A percentile compares a stretch with the other conserved stretches of the same genome.
These are phyloP conservation scores for Scolopax rusticola DNA, from an alignment of 2,797 vertebrate genomes.

Conservation along the genomic window DNA sequence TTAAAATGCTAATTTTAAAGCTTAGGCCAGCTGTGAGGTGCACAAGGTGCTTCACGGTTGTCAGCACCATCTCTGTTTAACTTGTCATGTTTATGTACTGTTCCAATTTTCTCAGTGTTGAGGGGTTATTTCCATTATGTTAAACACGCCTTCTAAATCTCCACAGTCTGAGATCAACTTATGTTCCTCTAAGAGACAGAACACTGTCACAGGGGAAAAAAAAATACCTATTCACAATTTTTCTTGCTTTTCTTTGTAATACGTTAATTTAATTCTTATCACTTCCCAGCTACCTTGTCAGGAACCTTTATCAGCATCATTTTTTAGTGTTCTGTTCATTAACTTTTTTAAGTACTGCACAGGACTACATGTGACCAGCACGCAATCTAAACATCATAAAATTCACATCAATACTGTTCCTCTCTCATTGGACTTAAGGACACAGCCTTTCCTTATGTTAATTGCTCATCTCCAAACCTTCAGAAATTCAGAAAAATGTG, in stretches of 20 bases:
- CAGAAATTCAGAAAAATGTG: not conserved
- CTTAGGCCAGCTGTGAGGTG: not conserved
- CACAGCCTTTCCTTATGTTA: not conserved
- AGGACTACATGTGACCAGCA: not conserved
- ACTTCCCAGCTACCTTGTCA: not conserved
- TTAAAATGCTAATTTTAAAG: not conserved
- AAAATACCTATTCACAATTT: not conserved
- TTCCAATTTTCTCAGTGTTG: constrained; percentile 38
- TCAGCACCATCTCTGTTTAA: constrained; percentile 53
- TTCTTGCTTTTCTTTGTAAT: constrained; percentile 5
- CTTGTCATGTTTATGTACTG: constrained; percentile 58
- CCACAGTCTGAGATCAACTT: constrained; percentile 32
- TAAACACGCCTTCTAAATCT: constrained; percentile 28
- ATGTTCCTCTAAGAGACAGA: constrained; percentile 17
- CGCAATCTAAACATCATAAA: constrained; percentile 31
- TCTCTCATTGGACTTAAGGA: not conserved
- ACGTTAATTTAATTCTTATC: constrained; percentile 34
- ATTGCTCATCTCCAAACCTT: not conserved
- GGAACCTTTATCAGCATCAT: not conserved
- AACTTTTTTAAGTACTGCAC: not conserved
- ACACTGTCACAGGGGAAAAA: not conserved
- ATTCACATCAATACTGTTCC: not conserved
- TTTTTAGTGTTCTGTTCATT: constrained; percentile 31
- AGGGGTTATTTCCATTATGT: constrained; percentile 48
- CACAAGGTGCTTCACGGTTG: not conserved